Evolutionary conservation across 2,113 vertebrate genomes (phyloP), one percentile per base, ranked within the genome.

Genomic region (Xiphorhynchus elegans): DNA sequence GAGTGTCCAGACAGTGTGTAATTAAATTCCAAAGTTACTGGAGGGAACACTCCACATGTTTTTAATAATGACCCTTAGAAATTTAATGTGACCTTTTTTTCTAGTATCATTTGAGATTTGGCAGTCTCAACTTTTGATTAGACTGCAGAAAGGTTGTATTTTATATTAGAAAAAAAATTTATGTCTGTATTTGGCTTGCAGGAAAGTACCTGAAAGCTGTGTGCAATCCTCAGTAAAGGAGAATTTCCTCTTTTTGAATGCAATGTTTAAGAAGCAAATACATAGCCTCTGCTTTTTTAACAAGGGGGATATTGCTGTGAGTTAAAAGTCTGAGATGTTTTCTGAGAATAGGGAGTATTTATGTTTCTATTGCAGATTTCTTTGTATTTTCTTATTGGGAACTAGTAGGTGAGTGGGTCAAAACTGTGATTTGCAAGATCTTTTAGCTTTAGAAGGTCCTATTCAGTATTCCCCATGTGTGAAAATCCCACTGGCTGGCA

Each of bases 401-500:
- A 19, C 42, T 69, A n/a, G 20, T 33, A 42, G 52, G 12, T 73
- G 63, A 53, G 9, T 35, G 28, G 62, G 81, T 58, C 74, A 89
- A 93, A 94, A 73, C 33, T 58, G 49, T 72, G 63, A 53, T 69
- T 86, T 91, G 76, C 37, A 73, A 59, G 53, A 42, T 31, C 67
- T 76, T 87, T 80, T 59, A 72, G 63, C 35, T 77, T 76, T 87
- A 55, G 53, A 79, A 93, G 53, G 40, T 53, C 49, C 70, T 89
- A 15, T 46, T 82, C 70, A 85, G 82, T 87, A 88, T 94, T 95
- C 89, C 42, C 68, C 29, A 28, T 12, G 50, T 80, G 75, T 91
- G 59, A 87, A 93, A 85, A 93, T 82, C 93, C 88, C 67, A 56
- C 74, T 84, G 72, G 77, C 89, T 96, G 95, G 95, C 75, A 95